Evolutionary conservation across 2,797 vertebrate genomes (phyloP), one percentile per base, ranked within the genome.

Genomic region (Austrolebias charrua): DNA sequence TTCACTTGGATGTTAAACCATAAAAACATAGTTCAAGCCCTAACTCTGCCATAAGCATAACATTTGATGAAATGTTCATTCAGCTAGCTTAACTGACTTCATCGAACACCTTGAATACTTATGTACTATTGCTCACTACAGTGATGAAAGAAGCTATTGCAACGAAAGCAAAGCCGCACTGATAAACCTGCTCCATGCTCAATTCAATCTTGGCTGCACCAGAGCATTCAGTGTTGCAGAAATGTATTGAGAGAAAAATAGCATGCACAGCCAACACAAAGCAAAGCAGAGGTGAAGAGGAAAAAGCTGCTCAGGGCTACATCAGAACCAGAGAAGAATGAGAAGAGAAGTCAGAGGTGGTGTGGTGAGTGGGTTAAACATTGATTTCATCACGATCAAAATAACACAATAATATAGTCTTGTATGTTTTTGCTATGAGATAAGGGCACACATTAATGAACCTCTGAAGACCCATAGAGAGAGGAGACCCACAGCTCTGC

Each of bases 361-460:
- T 53, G 58, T 5, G 20, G 63, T 53, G 75, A 75, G 68, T 57
- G 76, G 63, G 69, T 51, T 74, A 71, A 73, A 77, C 56, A 70
- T 68, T 71, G 13, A 60, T 66, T 69, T 71, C 64, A 71, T 69
- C 59, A 42, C 54, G 64, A 71, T 59, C 71, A 73, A 83, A 75
- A 74, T 73, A 73, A 73, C 78, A 64, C 73, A 80, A 72, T 75
- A 69, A 69, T 72, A 78, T 68, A 55, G 65, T 63, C 28, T 54
- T 12, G 9, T 68, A 56, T 52, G 60, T 44, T 76, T 71, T 52
- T 64, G 49, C 71, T 48, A 49, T 54, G 54, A 66, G 55, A 77
- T 71, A 73, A 84, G 69, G 72, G 69, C 63, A 55, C n/a, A 20
- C 66, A 75, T 20, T 68, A 65, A 82, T 76, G 83, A 79, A 72